Percentiles rank a stretch among this genome's conserved stretches.
phyloP scores from a whole-genome alignment of 2,888 invertebrate genomes.

The Ferrisia virgata region DNA sequence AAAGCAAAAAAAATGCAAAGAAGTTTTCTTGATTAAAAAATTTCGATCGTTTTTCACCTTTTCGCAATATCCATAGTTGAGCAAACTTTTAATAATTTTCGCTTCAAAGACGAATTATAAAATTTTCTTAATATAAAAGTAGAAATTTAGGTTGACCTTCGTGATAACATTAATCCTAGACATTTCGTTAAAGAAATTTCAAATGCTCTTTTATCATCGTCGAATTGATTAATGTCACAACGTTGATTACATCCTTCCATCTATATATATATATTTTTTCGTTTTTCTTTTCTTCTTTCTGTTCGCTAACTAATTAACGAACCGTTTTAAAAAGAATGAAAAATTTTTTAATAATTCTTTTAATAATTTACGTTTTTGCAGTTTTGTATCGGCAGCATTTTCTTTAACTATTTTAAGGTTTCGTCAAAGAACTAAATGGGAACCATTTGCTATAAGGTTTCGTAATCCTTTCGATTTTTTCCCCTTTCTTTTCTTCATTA shows the following conservation, averaged over 20 bases:
- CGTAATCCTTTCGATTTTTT: slow-evolving; percentile 43
- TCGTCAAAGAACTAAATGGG: slow-evolving; percentile 28
- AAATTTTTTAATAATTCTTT: slow-evolving; percentile 16
- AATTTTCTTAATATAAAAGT: not conserved
- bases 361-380: slow-evolving; percentile 26
- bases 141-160: not conserved
- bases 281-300: not conserved
- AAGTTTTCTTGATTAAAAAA: not conserved
- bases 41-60: not conserved
- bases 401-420: slow-evolving; percentile 38
- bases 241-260: not conserved
- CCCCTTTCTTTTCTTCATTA: slow-evolving; percentile 28
- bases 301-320: not conserved
- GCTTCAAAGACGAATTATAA: not conserved
- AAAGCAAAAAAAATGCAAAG: not conserved
- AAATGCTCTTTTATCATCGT: slow-evolving; percentile 9
- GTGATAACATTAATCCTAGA: not conserved
- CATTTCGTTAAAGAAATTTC: not conserved
- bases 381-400: slow-evolving; percentile 5
- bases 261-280: not conserved
- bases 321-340: not conserved
- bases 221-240: not conserved
- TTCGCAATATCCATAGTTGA: not conserved
- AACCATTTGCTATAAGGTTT: slow-evolving; percentile 34
- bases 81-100: not conserved